Conservation (phyloP, 1,140 invertebrate genomes). For the Atta colombica region DNA sequence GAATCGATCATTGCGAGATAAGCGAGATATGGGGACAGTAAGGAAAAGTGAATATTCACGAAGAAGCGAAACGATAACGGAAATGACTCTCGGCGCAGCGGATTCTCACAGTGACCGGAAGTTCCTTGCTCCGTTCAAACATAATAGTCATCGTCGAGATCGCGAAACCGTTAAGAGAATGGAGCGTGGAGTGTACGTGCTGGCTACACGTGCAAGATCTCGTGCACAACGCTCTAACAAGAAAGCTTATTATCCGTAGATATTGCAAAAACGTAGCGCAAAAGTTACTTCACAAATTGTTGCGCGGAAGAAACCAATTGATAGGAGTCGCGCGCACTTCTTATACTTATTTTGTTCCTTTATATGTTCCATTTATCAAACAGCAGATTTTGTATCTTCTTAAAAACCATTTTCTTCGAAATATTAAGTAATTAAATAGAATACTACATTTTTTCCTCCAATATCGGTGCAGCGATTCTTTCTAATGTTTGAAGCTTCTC, state of each 20-base stretch:
- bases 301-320: conserved; percentile 9
- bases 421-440: not conserved
- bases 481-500: not conserved
- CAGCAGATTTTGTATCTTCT: not conserved
- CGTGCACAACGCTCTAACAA: conserved; percentile 25
- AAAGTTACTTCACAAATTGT: not conserved
- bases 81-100: not conserved
- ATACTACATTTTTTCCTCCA: not conserved
- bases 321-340: not conserved
- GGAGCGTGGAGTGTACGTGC: conserved; percentile 32
- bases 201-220: conserved; percentile 22
- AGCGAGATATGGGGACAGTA: not conserved
- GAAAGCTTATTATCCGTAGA: conserved; percentile 35
- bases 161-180: conserved; percentile 54
- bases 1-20: not conserved
- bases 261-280: not conserved
- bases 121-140: conserved; percentile 20
- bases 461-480: not conserved
- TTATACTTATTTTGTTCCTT: not conserved
- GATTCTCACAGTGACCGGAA: conserved; percentile 49
- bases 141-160: conserved; percentile 52
- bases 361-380: not conserved
- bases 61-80: conserved; percentile 27
- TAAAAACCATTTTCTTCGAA: not conserved
- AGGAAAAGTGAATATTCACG: conserved; percentile 37